A percentile compares a stretch with the other conserved stretches of the same genome.
phyloP scores from a whole-genome alignment of 1,140 invertebrate species.

The Pseudomyrmex sp. region DNA sequence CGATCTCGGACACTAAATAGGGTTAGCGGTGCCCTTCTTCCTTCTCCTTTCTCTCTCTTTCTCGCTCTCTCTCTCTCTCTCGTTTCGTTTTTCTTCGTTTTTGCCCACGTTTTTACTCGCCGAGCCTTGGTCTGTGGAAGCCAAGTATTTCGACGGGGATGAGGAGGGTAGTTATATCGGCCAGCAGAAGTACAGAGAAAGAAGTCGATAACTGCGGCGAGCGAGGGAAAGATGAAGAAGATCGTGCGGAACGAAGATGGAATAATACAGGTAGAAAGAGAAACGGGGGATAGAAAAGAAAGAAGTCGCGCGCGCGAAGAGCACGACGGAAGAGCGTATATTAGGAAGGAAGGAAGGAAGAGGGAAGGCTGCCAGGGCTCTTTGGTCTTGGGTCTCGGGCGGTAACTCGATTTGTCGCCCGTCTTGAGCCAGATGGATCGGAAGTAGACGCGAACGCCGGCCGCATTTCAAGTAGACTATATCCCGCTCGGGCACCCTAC shows the following conservation, averaged over 20 bases:
- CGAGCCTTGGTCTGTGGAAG: neutral
- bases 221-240: slow-evolving; percentile 8
- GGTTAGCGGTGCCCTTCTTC: slow-evolving; percentile 45
- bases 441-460: slow-evolving; percentile 79
- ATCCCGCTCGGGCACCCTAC: slow-evolving; percentile 28
- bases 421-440: slow-evolving; percentile 81
- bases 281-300: neutral
- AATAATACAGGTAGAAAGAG: slow-evolving; percentile 16
- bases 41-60: neutral
- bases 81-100: slow-evolving; percentile 8
- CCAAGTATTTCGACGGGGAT: slow-evolving; percentile 30
- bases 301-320: slow-evolving; percentile 3
- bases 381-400: slow-evolving; percentile 78
- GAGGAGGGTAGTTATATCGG: slow-evolving; percentile 30
- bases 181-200: slow-evolving; percentile 62
- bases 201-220: slow-evolving; percentile 57
- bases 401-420: slow-evolving; percentile 81
- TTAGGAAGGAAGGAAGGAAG: slow-evolving; percentile 71
- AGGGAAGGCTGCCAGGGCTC: slow-evolving; percentile 73
- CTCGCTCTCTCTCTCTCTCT: slow-evolving; percentile 9
- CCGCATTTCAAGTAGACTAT: slow-evolving; percentile 78
- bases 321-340: slow-evolving; percentile 33
- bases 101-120: neutral
- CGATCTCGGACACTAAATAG: slow-evolving; percentile 68
- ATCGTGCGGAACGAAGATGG: slow-evolving; percentile 9